phyloP scores from a whole-genome alignment of 1,140 invertebrate species.

The Cydia amplana region DNA sequence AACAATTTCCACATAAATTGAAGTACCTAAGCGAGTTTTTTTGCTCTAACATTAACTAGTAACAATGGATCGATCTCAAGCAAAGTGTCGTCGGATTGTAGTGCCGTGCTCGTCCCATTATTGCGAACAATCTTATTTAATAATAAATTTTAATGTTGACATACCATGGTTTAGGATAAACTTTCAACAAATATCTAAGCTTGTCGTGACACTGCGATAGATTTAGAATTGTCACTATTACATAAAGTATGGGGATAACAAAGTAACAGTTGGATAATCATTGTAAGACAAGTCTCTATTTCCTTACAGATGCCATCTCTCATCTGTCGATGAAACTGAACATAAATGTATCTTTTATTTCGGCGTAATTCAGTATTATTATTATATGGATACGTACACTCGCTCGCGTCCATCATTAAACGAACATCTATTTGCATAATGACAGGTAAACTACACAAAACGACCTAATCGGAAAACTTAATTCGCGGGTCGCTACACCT shows the following conservation, averaged over 20 bases:
- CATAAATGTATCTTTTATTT: too few species aligned
- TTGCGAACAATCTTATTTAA: not conserved
- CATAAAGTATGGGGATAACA: too few species aligned
- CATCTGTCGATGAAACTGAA: too few species aligned
- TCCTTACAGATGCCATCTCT: too few species aligned
- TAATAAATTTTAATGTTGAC: not conserved
- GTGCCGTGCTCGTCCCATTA: not conserved
- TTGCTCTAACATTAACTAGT: not conserved
- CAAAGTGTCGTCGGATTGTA: not conserved
- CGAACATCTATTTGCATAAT: conserved; percentile 4
- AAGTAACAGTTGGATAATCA: too few species aligned
- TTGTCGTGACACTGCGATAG: too few species aligned
- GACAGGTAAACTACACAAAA: conserved; percentile 29
- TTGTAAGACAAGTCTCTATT: too few species aligned
- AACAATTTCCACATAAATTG: conserved; percentile 7
- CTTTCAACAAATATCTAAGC: too few species aligned
- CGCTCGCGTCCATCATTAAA: not conserved
- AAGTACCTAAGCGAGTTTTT: not conserved
- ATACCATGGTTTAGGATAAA: too few species aligned
- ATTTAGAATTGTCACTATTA: too few species aligned
- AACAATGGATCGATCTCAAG: conserved; percentile 16
- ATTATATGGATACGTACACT: not conserved
- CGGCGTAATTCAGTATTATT: not conserved
- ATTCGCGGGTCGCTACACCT: conserved; percentile 38
- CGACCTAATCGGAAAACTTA: conserved; percentile 24